Evolutionary conservation across 2,888 invertebrate genomes (phyloP), one percentile per base, ranked within the genome.

Genomic region (Agrotis exclamationis): DNA sequence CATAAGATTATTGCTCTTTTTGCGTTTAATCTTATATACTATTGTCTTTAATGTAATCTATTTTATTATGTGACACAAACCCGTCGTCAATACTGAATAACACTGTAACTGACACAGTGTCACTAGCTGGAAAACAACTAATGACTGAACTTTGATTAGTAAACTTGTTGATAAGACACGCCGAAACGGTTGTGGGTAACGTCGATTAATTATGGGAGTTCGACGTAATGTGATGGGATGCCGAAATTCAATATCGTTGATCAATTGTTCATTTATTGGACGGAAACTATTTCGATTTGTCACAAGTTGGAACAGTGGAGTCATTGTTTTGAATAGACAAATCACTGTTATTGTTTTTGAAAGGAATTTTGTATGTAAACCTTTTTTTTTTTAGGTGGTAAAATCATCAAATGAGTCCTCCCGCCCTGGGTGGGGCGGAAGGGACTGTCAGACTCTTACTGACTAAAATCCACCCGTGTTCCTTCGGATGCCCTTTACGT

Each of bases 61-160:
- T 39, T 39, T 39, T 11, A 39, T 11, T 39, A 39, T n/a, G n/a
- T n/a, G 1, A 24, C n/a, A 33, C 5, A 24, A 33, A 39, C 14
- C 28, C 20, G 13, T 75, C 58, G 16, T 22, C 18, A 53, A 80
- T 18, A 58, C 66, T 51, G 50, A 67, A 75, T 57, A 33, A 76
- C 53, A 67, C 64, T 71, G 59, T 66, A 68, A 20, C 53, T 56
- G 63, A 75, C 79, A 74, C 45, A 9, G 45, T 70, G 69, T 74
- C 75, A 71, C 74, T 69, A 70, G 60, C 59, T 76, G 64, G 77
- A 83, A 83, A 83, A 71, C 76, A 72, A 74, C 63, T 88, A 88
- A 88, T 82, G 84, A 82, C 80, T 58, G 59, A 90, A 88, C 80
- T 89, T 89, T 86, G 85, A 90, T 90, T 85, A 76, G 76, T 67